phyloP scores from a whole-genome alignment of 1,140 invertebrate genomes.

The Colletes gigas region DNA sequence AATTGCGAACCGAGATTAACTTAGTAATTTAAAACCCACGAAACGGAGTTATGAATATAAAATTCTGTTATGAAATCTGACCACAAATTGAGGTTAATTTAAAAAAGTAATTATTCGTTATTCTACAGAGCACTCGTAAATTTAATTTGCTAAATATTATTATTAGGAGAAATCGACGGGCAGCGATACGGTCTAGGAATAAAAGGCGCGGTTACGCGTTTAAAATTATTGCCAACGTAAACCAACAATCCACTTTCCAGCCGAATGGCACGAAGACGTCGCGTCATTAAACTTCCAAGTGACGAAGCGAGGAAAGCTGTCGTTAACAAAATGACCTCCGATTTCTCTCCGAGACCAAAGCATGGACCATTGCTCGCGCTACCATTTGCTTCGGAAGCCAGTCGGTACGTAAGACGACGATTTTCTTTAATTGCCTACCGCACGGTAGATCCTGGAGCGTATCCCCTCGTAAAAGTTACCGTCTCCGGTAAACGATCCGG shows the following conservation, averaged over 20 bases:
- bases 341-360: slow-evolving; percentile 31
- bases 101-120: too few species aligned
- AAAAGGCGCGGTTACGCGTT: neutral
- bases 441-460: slow-evolving; percentile 46
- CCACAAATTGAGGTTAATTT: too few species aligned
- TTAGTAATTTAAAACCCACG: too few species aligned
- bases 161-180: too few species aligned
- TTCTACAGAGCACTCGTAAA: too few species aligned
- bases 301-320: slow-evolving; percentile 55
- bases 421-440: slow-evolving; percentile 70
- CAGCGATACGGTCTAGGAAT: too few species aligned
- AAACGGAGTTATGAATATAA: too few species aligned
- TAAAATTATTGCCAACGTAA: slow-evolving; percentile 37
- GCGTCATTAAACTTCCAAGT: slow-evolving; percentile 56
- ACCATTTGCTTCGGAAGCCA: slow-evolving; percentile 51
- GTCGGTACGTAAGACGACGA: slow-evolving; percentile 53
- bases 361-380: slow-evolving; percentile 59
- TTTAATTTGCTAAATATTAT: too few species aligned
- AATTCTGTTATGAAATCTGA: too few species aligned
- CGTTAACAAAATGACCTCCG: slow-evolving; percentile 52
- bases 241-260: slow-evolving; percentile 22
- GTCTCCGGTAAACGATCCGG: slow-evolving; percentile 15
- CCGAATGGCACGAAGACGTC: slow-evolving; percentile 8
- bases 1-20: too few species aligned
- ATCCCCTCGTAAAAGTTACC: slow-evolving; percentile 59